phyloP scores from a whole-genome alignment of 1,140 invertebrate species.

The Harpegnathos saltator region DNA sequence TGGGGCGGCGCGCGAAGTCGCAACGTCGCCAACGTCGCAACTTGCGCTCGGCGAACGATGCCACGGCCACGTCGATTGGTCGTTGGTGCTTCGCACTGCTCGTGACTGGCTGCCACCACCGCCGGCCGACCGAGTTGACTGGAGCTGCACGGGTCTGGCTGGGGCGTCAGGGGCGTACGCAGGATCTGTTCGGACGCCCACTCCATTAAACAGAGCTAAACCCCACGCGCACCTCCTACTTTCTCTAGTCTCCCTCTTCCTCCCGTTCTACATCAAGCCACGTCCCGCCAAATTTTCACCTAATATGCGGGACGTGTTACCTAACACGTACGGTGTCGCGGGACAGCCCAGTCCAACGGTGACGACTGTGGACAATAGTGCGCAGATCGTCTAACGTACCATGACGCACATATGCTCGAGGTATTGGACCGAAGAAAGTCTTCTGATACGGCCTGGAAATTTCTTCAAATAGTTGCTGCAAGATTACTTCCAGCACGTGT shows the following conservation, averaged over 20 bases:
- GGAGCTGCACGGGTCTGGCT: constrained; percentile 2
- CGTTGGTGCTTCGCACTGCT: constrained; percentile 3
- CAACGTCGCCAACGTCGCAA: constrained; percentile 66
- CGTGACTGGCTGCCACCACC: neutral
- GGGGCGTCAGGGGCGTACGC: constrained; percentile 77
- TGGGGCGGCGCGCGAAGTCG: constrained; percentile 71
- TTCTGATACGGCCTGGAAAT: too few species aligned
- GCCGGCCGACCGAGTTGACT: constrained; percentile 7
- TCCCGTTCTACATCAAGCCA: constrained; percentile 19
- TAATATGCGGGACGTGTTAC: neutral
- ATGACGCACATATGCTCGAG: too few species aligned
- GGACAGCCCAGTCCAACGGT: too few species aligned
- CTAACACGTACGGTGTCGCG: too few species aligned
- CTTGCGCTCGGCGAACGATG: constrained; percentile 12
- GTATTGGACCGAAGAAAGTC: too few species aligned
- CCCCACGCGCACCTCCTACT: constrained; percentile 77
- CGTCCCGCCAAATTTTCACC: constrained; percentile 12
- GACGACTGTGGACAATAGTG: too few species aligned
- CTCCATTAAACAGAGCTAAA: constrained; percentile 73
- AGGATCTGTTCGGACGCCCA: constrained; percentile 75
- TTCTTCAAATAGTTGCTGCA: too few species aligned
- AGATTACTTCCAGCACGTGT: too few species aligned
- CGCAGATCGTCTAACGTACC: too few species aligned
- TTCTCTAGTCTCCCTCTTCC: constrained; percentile 72
- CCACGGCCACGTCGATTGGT: constrained; percentile 60